These are phyloP conservation scores for Callionymus lyra DNA, from an alignment of 2,113 vertebrate genomes.

Conservation along the genomic window DNA sequence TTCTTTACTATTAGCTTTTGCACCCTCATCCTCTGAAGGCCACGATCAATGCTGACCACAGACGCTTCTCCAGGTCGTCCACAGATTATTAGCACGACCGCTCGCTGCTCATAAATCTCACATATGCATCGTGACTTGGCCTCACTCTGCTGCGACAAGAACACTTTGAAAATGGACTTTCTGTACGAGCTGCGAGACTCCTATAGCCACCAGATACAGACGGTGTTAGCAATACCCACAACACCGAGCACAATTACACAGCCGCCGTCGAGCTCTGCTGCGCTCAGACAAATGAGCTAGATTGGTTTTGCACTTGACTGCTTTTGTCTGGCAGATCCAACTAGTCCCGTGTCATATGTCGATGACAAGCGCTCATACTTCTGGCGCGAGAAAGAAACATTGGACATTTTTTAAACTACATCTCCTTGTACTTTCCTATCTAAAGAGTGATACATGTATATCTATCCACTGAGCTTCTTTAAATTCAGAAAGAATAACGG, in stretches of 20 bases:
- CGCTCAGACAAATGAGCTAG: constrained; percentile 45
- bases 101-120: constrained; percentile 49
- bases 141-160: constrained; percentile 1
- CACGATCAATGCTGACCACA: constrained; percentile 47
- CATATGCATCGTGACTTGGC: constrained; percentile 2
- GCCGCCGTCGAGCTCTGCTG: constrained; percentile 33
- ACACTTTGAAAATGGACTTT: too few species aligned
- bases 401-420: constrained; percentile 1
- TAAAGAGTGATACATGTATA: too few species aligned
- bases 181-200: too few species aligned
- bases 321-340: constrained; percentile 42
- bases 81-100: constrained; percentile 47
- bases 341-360: constrained; percentile 24
- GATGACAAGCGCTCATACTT: constrained; percentile 25
- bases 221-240: too few species aligned
- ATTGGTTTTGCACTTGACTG: constrained; percentile 60
- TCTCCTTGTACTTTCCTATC: too few species aligned
- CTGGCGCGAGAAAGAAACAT: constrained; percentile 18
- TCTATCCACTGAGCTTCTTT: too few species aligned
- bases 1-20: background rate
- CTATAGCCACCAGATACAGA: too few species aligned
- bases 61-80: constrained; percentile 44
- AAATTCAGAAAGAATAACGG: too few species aligned
- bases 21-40: too few species aligned
- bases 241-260: constrained; percentile 37